Evolutionary conservation across 1,140 invertebrate species (phyloP).

Genomic region (Neodiprion fabricii): DNA sequence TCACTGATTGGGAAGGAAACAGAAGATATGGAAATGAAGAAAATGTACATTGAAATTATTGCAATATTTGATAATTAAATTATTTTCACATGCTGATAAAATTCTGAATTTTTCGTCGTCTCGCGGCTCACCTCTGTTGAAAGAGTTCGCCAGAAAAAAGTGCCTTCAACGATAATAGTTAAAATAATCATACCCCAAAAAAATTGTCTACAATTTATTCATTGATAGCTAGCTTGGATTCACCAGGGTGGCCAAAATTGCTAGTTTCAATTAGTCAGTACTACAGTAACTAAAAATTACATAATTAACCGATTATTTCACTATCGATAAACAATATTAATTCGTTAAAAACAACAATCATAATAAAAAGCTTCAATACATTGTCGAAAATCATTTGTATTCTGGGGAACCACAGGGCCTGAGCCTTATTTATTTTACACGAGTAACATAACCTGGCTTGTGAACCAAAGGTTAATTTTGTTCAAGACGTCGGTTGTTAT

Average conservation of each 20-base stretch:
- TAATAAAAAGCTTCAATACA: conserved; percentile 22
- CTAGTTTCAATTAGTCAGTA: conserved; percentile 18
- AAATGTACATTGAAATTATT: conserved; percentile 19
- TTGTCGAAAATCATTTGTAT: conserved; percentile 4
- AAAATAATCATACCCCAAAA: conserved; percentile 19
- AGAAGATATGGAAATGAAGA: conserved; percentile 35
- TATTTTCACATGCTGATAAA: not conserved
- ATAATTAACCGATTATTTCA: conserved; percentile 31
- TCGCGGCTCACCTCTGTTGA: not conserved
- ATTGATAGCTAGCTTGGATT: not conserved
- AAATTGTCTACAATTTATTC: conserved; percentile 2
- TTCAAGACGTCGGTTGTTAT: too few species aligned
- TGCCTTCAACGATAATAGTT: conserved; percentile 31
- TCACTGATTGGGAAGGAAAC: conserved; percentile 12
- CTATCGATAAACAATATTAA: conserved; percentile 29
- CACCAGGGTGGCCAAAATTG: conserved; percentile 23
- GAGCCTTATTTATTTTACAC: not conserved
- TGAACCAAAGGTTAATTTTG: too few species aligned
- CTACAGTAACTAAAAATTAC: conserved; percentile 30
- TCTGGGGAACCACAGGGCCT: not conserved
- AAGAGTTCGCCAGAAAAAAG: conserved; percentile 13
- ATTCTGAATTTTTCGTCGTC: not conserved
- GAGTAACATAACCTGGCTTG: too few species aligned
- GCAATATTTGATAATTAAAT: not conserved
- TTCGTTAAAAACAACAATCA: conserved; percentile 35